phyloP scores from a whole-genome alignment of 2,113 vertebrate genomes.

The Malurus cyaneus region DNA sequence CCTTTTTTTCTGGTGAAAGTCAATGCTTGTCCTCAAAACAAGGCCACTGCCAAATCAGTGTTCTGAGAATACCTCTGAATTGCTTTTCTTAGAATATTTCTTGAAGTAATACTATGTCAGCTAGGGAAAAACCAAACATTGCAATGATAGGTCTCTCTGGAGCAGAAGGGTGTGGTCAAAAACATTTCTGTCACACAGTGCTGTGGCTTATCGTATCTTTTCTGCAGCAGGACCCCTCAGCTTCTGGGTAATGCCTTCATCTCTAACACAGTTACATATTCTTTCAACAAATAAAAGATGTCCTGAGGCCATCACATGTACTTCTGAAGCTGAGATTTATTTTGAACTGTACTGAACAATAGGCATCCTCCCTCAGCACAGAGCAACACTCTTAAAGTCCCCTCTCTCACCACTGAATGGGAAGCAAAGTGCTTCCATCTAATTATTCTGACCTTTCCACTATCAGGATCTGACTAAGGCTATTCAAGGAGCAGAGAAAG shows the following conservation, averaged over 20 bases:
- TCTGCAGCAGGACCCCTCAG: not conserved
- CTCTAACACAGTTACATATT: not conserved
- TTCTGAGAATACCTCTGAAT: not conserved
- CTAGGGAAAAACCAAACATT: not conserved
- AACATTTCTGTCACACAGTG: not conserved
- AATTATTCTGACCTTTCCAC: constrained; percentile 54
- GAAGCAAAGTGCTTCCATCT: not conserved
- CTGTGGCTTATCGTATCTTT: not conserved
- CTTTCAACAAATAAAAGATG: not conserved
- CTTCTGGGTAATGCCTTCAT: not conserved
- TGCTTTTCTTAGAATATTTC: not conserved
- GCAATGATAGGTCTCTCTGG: not conserved
- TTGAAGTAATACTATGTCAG: not conserved
- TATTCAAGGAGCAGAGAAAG: constrained; percentile 25
- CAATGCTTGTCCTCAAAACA: not conserved
- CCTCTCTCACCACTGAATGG: not conserved
- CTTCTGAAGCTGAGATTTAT: constrained; percentile 1
- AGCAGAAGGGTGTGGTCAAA: not conserved
- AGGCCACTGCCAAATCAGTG: not conserved
- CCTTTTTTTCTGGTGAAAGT: not conserved
- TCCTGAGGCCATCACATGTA: not conserved
- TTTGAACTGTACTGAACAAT: not conserved
- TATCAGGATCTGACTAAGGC: constrained; percentile 16
- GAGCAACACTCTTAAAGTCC: not conserved
- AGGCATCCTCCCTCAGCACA: not conserved